Base-by-base conservation (phyloP, 2,888 invertebrate species). In the Ptychoptera albimana region DNA sequence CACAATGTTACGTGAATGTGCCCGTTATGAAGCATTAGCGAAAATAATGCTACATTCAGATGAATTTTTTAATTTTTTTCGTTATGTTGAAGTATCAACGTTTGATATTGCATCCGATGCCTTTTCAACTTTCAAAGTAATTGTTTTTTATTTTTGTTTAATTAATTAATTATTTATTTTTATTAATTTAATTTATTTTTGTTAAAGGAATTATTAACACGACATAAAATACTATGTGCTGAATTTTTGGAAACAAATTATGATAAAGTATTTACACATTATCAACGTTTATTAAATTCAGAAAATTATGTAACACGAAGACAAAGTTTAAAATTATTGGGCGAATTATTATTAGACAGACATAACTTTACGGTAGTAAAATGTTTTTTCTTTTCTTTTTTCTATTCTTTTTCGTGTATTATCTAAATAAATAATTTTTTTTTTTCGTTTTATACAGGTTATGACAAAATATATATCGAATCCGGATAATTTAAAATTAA, bases 21-120 rank as follows among this genome's bases (percentile, higher is more conserved):
- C 94, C 53, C 76, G 98, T 64, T 93, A 96, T 61, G 98, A 98
- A 70, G 93, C 93, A 47, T 73, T 99, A 64, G 96, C 97, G 50
- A 96, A 96, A 73, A 93, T 97, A 55, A 91, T 99, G 82, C 77
- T 99, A 57, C 83, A 92, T 70, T 91, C 93, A 49, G 91, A 93
- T 55, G 91, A 94, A 67, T 99, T 99, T 75, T 98, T 94, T 69
- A 92, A 96, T 72, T 98, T 99, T 77, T 99, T 99, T 73, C 82
- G 86, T 69, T 99, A 97, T 67, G 97, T 99, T 59, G 98, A 99
- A 74, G 92, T 97, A 55, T 96, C 97, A 55, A 97, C 97, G 54
- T 99, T 99, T 75, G 98, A 99, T 77, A 97, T 99, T 64, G 98
- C 98, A 64, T 97, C 97, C 54, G 98, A 99, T 82, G 98, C 98